Base-by-base conservation (phyloP, 2,888 invertebrate species). In the Choristoneura rosaceana region DNA sequence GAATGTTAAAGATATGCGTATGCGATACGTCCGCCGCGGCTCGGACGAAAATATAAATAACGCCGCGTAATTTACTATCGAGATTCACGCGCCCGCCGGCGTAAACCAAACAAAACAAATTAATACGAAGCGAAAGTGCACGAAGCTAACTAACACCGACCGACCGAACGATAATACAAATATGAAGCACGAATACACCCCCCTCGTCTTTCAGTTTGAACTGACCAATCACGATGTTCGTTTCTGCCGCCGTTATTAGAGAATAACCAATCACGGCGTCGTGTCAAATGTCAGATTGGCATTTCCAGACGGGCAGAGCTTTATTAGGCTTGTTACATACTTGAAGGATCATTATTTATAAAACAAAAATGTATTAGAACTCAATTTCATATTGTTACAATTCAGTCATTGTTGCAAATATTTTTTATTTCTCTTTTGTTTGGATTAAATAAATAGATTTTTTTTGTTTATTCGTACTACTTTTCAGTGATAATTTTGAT, bases 41-140 rank as follows among this genome's bases (percentile, higher is more conserved):
- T 25, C 60, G 69, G 63, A 73, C 74, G 65, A 69, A 74, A 71
- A 74, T 74, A 74, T 70, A 74, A 71, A 74, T 69, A 74, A 70
- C 70, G 55, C 70, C 61, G 64, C 65, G 69, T 70, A 70, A 69
- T 69, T 69, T 63, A 65, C 74, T 70, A 74, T 61, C 60, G 59
- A 68, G 69, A 73, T 73, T 73, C 74, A 74, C 69, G 71, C 74
- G 73, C 50, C 74, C 71, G 64, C 68, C 69, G 64, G 69, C 65
- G 63, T 73, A 69, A 74, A 65, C 68, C 73, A 74, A 74, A 73
- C 73, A 73, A 74, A 71, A 74, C 74, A 74, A 73, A 73, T 69
- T 70, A 52, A 60, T 64, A n/a, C 41, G 45, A 70, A 67, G 64
- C 74, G 74, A 74, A 71, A 69, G 69, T 69, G 71, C 71, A 63